phyloP scores from a whole-genome alignment of 2,113 vertebrate species.

The Neofelis nebulosa region DNA sequence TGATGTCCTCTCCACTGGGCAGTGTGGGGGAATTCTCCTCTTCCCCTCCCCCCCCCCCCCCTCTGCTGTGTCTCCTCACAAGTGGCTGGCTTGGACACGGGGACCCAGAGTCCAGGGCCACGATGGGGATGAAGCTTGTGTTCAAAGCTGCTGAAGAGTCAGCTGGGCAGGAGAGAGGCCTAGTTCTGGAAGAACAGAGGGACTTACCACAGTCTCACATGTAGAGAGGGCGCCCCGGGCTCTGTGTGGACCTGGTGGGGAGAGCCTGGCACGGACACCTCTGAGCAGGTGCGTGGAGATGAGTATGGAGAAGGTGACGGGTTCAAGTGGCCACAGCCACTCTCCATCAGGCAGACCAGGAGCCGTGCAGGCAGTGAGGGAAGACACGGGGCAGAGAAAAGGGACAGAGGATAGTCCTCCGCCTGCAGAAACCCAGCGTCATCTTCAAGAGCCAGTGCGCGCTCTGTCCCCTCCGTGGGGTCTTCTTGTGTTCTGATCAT shows the following conservation, averaged over 20 bases:
- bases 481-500: background rate
- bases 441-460: background rate
- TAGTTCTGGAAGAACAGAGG: background rate
- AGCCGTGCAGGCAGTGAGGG: background rate
- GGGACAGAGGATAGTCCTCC: background rate
- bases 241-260: background rate
- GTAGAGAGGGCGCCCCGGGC: background rate
- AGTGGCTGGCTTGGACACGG: background rate
- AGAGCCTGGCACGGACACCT: background rate
- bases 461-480: rapidly evolving
- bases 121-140: background rate
- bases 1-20: background rate
- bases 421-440: background rate
- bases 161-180: background rate
- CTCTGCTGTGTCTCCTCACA: background rate
- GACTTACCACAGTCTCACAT: no score
- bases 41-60: background rate
- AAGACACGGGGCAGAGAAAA: no score
- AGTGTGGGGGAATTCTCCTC: no score
- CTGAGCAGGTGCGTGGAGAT: background rate
- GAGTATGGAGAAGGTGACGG: background rate
- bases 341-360: background rate
- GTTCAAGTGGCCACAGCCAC: background rate
- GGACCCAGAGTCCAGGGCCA: background rate
- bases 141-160: background rate